Conservation (phyloP, 2,888 invertebrate genomes). For the Ennomos quercinarius region DNA sequence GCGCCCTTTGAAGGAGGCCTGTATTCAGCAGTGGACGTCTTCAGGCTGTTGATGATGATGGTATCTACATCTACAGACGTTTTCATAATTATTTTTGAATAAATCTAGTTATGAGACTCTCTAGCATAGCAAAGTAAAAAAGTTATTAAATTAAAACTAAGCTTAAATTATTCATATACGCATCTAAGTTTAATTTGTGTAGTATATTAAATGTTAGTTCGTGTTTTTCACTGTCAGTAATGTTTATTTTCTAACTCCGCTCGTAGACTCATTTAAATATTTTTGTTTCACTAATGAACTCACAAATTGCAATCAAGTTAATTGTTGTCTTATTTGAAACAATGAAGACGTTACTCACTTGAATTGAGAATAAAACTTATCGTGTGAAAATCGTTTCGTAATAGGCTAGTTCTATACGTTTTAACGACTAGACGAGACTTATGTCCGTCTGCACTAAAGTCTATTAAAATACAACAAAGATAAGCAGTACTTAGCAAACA, state of each 20-base stretch:
- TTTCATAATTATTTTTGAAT: too few species aligned
- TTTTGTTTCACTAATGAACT: conserved; percentile 40
- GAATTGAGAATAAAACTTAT: conserved; percentile 60
- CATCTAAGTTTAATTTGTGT: conserved; percentile 15
- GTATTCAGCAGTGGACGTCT: too few species aligned
- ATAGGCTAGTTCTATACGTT: conserved; percentile 21
- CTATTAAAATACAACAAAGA: too few species aligned
- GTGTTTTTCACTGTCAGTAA: conserved; percentile 32
- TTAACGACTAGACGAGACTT: neutral
- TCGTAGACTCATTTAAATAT: conserved; percentile 41
- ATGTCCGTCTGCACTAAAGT: neutral
- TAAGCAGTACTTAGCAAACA: too few species aligned
- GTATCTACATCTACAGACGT: too few species aligned
- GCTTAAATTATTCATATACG: conserved; percentile 17
- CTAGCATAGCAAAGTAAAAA: too few species aligned
- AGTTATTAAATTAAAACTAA: neutral
- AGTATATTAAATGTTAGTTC: conserved; percentile 18
- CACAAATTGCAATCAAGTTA: conserved; percentile 47
- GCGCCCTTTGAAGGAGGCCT: too few species aligned
- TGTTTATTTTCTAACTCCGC: conserved; percentile 29
- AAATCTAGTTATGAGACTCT: too few species aligned
- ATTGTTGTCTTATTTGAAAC: conserved; percentile 57
- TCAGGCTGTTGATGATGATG: too few species aligned
- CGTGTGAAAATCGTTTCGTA: conserved; percentile 70
- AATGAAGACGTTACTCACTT: conserved; percentile 69